Evolutionary conservation across 2,113 vertebrate genomes (phyloP), one percentile per base, ranked within the genome.

Genomic region (Mormyrus iriodes): DNA sequence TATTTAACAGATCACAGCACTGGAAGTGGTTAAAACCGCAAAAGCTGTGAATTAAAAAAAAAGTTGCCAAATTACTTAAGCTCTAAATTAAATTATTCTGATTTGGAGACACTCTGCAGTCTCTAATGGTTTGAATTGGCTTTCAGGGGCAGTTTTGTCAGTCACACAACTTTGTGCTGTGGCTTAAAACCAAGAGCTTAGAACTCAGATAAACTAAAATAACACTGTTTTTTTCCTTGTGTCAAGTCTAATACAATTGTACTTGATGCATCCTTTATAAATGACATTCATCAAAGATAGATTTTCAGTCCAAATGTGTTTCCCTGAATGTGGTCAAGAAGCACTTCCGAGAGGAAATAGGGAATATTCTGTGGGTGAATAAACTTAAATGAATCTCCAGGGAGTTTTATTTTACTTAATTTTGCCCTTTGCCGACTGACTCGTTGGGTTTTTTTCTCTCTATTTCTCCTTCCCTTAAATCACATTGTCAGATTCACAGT

Each of bases 21-120:
- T 93, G 93, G 91, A 93, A 92, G 88, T 93, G 93, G 92, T 94
- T 93, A 94, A 95, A 93, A 89, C 83, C 93, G 92, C 85, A 85
- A 93, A 95, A 95, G 93, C 90, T 12, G 89, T 93, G 21, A 44
- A 91, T 94, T 91, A 94, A 94, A 93, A 90, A 94, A 94, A 93
- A 91, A 88, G 94, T 89, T 94, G 69, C 94, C 92, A 88, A 93
- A 91, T 96, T 93, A 94, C 91, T 92, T 93, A 92, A 93, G 90
- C 87, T 94, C 83, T 92, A 94, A 94, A 95, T 94, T 95, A 91
- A 94, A 89, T 94, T 94, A 93, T 79, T 92, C 86, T 90, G 94
- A 91, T 89, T 88, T 92, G 92, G 94, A 94, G 90, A 52, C 9
- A 1, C 91, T 91, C 89, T 91, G 94, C 91, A 93, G 90, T 90